Evolutionary conservation across 1,140 invertebrate species (phyloP).

Genomic region (fruit fly (Drosophila melanogaster)): DNA sequence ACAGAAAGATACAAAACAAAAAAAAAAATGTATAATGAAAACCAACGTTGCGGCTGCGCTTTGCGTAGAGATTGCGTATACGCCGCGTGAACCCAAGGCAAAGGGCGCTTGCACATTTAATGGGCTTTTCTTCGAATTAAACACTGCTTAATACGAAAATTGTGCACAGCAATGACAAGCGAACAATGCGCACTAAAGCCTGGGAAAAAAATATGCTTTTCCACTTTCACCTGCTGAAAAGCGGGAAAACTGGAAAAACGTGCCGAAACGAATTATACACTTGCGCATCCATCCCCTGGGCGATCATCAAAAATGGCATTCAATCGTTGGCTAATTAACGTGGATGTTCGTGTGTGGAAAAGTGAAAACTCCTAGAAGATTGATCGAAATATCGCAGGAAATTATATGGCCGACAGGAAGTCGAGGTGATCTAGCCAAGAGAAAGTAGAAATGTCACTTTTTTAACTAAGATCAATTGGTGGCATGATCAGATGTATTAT

Average conservation of each 20-base stretch:
- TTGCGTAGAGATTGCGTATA: constrained; percentile 61
- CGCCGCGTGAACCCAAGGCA: constrained; percentile 46
- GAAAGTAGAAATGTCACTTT: constrained; percentile 19
- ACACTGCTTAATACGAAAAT: constrained; percentile 37
- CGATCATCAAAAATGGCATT: constrained; percentile 24
- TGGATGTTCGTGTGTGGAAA: constrained; percentile 22
- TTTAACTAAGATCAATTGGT: constrained; percentile 5
- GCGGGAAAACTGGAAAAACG: constrained; percentile 38
- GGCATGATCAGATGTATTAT: background rate
- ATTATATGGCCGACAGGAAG: constrained; percentile 35
- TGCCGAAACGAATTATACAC: constrained; percentile 43
- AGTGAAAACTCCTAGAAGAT: constrained; percentile 46
- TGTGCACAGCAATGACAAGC: constrained; percentile 17
- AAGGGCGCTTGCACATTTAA: constrained; percentile 36
- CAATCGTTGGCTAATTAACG: constrained; percentile 29
- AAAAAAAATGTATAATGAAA: background rate
- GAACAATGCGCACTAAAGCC: constrained; percentile 18
- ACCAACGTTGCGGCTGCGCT: constrained; percentile 34
- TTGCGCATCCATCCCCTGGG: constrained; percentile 34
- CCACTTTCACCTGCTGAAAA: constrained; percentile 56
- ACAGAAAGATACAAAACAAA: background rate
- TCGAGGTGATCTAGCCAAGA: constrained; percentile 2
- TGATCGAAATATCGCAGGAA: constrained; percentile 33
- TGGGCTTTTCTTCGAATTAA: constrained; percentile 12
- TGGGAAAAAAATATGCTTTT: constrained; percentile 51